phyloP scores from a whole-genome alignment of 2,113 vertebrate species.

The Orthonyx spaldingii region DNA sequence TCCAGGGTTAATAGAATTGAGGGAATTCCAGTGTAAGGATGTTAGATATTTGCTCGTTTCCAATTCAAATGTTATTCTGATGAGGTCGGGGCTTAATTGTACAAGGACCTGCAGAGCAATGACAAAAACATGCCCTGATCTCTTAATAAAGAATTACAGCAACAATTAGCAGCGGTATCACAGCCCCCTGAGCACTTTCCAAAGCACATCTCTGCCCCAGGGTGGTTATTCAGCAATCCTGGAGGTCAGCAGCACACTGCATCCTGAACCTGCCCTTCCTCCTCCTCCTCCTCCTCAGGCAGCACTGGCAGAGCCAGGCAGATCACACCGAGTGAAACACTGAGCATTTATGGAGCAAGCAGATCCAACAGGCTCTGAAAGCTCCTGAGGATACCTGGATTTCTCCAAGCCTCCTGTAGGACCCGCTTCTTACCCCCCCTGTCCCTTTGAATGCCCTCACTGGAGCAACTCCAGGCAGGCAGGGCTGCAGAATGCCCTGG shows the following conservation, averaged over 20 bases:
- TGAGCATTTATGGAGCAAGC: neutral
- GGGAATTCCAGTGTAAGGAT: neutral
- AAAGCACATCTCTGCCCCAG: neutral
- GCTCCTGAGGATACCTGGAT: neutral
- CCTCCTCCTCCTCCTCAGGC: neutral
- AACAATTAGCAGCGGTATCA: neutral
- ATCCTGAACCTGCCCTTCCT: neutral
- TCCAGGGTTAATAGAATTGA: neutral
- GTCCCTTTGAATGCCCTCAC: neutral
- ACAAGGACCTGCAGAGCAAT: neutral
- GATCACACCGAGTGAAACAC: fast-evolving
- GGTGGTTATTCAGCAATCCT: neutral
- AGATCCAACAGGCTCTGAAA: neutral
- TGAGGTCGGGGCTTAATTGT: neutral
- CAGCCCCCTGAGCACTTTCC: neutral
- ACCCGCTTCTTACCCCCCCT: fast-evolving
- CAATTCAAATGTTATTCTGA: neutral
- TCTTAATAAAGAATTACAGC: neutral
- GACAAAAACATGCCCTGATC: neutral
- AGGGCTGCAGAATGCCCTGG: neutral
- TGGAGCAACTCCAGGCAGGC: neutral
- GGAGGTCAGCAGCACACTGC: neutral
- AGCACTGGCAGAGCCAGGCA: neutral
- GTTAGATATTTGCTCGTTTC: neutral
- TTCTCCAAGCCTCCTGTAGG: neutral